Evolutionary conservation across 2,888 invertebrate species (phyloP).

Genomic region (Elaeidobius kamerunicus): DNA sequence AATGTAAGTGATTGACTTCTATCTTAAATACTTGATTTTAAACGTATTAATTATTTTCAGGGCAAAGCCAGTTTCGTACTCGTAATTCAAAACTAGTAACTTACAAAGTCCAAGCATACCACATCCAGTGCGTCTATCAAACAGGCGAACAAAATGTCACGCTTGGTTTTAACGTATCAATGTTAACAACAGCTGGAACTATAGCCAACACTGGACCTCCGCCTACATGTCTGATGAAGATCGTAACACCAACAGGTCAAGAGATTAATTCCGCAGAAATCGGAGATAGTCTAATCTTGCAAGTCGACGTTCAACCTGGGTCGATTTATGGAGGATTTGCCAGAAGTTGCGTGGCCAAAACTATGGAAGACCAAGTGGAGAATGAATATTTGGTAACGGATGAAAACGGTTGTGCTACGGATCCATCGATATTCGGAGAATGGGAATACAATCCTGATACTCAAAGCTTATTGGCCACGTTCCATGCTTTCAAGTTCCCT

Average conservation of each 20-base stretch:
- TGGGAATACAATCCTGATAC: slow-evolving; percentile 88
- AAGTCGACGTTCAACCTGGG: slow-evolving; percentile 49
- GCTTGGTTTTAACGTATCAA: slow-evolving; percentile 90
- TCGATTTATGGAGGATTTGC: slow-evolving; percentile 92
- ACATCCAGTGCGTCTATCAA: slow-evolving; percentile 93
- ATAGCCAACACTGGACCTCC: slow-evolving; percentile 95
- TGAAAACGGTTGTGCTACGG: slow-evolving; percentile 90
- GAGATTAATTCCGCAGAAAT: slow-evolving; percentile 91
- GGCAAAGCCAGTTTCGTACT: slow-evolving; percentile 90
- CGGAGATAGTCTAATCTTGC: slow-evolving; percentile 80
- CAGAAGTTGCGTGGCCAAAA: slow-evolving; percentile 89
- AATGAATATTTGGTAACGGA: slow-evolving; percentile 92
- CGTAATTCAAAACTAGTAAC: slow-evolving; percentile 91
- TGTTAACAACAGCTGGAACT: slow-evolving; percentile 92
- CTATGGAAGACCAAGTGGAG: slow-evolving; percentile 82
- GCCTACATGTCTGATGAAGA: slow-evolving; percentile 88
- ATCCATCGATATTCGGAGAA: slow-evolving; percentile 88
- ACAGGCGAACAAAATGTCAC: slow-evolving; percentile 92
- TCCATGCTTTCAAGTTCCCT: slow-evolving; percentile 94
- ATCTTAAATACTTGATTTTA: not conserved
- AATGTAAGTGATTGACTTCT: slow-evolving; percentile 80
- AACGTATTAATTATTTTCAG: slow-evolving; percentile 49
- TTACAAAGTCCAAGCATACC: slow-evolving; percentile 92
- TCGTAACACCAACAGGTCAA: slow-evolving; percentile 81
- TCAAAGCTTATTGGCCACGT: slow-evolving; percentile 80